Evolutionary conservation across 2,113 vertebrate genomes (phyloP).

Genomic region (Phylloscopus whistleri): DNA sequence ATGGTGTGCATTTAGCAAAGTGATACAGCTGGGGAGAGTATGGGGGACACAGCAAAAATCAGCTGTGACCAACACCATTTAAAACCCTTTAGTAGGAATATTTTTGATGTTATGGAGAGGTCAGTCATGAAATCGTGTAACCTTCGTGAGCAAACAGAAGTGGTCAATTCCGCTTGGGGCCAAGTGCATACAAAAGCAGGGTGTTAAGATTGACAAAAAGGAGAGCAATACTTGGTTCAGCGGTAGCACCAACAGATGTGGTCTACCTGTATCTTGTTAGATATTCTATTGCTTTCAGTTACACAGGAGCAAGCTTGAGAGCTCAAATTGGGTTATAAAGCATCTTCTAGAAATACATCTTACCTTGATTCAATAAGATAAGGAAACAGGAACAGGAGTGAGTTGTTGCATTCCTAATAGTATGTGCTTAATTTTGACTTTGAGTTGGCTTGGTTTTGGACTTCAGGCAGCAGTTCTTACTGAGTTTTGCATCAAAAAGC

Average conservation of each 20-base stretch:
- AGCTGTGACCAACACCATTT: background rate
- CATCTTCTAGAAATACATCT: background rate
- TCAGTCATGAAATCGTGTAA: background rate
- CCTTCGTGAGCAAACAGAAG: background rate
- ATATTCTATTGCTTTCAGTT: background rate
- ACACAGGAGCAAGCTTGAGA: background rate
- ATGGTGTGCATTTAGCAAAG: background rate
- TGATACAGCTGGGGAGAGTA: background rate
- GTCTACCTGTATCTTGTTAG: background rate
- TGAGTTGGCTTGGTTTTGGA: background rate
- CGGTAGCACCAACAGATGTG: background rate
- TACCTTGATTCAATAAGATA: background rate
- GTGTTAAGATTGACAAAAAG: background rate
- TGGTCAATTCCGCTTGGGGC: background rate
- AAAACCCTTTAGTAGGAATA: background rate
- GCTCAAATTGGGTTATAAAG: background rate
- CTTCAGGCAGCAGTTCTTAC: background rate
- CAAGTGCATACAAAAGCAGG: background rate
- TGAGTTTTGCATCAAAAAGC: background rate
- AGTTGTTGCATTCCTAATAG: background rate
- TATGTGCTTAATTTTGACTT: background rate
- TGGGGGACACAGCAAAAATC: background rate
- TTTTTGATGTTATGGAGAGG: background rate
- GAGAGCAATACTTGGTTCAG: background rate
- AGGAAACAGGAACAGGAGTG: background rate